Evolutionary conservation across 2,888 invertebrate species (phyloP).

Genomic region (Drosophila neoperkinsi): DNA sequence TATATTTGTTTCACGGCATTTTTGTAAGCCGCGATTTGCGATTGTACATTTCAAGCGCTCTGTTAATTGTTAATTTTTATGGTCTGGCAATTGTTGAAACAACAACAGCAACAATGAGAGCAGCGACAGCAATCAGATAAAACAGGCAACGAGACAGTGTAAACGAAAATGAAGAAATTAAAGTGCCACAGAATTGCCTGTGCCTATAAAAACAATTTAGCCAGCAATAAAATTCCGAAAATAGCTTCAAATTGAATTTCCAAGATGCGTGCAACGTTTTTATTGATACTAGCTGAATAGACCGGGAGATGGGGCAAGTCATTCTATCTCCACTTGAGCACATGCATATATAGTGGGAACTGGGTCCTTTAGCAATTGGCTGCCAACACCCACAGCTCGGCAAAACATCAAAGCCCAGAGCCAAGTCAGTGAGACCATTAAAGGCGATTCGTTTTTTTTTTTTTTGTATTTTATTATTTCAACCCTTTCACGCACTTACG

Average conservation of each 20-base stretch:
- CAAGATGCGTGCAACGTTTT: constrained; percentile 56
- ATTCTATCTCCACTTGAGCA: constrained; percentile 30
- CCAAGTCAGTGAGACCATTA: constrained; percentile 62
- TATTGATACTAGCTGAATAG: constrained; percentile 54
- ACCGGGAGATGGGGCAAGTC: constrained; percentile 2
- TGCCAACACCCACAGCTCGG: constrained; percentile 60
- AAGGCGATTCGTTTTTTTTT: constrained; percentile 46
- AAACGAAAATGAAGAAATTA: constrained; percentile 75
- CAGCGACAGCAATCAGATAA: constrained; percentile 46
- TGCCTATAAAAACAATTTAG: constrained; percentile 83
- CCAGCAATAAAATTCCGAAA: constrained; percentile 74
- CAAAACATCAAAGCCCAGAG: constrained; percentile 67
- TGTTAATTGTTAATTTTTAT: constrained; percentile 84
- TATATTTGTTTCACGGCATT: constrained; percentile 60
- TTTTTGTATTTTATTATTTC: constrained; percentile 23
- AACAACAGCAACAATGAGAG: constrained; percentile 26
- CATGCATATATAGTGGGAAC: constrained; percentile 10
- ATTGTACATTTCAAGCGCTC: constrained; percentile 68
- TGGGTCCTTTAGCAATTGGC: constrained; percentile 46
- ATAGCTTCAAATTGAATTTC: constrained; percentile 73
- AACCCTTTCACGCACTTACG: constrained; percentile 79
- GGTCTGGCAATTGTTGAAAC: constrained; percentile 78
- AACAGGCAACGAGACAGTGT: constrained; percentile 27
- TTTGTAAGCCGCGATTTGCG: constrained; percentile 80
- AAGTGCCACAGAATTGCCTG: constrained; percentile 42